These are phyloP conservation scores for Scolopax mira DNA, from an alignment of 2,113 vertebrate species.

Conservation along the genomic window DNA sequence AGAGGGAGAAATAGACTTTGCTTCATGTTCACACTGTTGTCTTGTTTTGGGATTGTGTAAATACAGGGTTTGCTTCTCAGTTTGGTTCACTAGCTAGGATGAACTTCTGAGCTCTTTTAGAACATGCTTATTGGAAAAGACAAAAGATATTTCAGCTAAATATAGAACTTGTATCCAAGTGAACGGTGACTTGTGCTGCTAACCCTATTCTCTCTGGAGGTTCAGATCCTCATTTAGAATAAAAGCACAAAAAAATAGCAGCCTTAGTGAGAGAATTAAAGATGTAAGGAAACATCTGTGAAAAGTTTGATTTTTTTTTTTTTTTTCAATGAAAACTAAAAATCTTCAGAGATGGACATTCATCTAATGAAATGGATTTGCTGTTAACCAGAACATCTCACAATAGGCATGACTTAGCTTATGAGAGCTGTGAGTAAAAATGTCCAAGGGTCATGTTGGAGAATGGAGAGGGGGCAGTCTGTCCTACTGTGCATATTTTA, in stretches of 20 bases:
- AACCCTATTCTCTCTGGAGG: not conserved
- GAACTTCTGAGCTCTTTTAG: not conserved
- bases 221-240: not conserved
- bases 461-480: not conserved
- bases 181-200: not conserved
- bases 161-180: not conserved
- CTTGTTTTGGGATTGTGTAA: not conserved
- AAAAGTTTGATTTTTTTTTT: not conserved
- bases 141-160: not conserved
- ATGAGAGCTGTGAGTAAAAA: not conserved
- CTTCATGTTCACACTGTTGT: not conserved
- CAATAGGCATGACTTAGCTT: not conserved
- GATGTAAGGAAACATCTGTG: not conserved
- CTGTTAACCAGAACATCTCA: not conserved
- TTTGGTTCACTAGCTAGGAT: not conserved
- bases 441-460: not conserved
- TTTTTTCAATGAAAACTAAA: not conserved
- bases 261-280: not conserved
- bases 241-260: not conserved
- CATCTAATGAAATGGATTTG: not conserved
- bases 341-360: not conserved
- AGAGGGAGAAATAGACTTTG: not conserved
- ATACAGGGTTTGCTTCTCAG: not conserved
- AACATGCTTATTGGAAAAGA: not conserved
- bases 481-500: not conserved